Conservation (phyloP, 1,140 invertebrate species). For the Dendroctonus ponderosae region DNA sequence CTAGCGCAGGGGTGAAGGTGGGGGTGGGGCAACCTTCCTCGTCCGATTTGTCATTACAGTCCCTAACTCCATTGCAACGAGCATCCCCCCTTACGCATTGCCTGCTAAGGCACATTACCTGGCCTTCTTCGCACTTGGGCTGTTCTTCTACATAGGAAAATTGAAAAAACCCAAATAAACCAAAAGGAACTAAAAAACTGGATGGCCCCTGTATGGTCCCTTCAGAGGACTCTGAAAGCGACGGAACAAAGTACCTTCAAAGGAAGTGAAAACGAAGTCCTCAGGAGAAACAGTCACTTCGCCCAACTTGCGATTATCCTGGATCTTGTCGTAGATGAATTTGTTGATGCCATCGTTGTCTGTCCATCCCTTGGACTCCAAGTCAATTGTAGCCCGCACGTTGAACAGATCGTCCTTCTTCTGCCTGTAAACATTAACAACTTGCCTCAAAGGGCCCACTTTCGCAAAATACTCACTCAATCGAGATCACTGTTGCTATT, state of each 20-base stretch:
- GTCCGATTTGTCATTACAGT: conserved; percentile 61
- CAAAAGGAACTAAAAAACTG: neutral
- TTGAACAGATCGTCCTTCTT: conserved; percentile 39
- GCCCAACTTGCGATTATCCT: conserved; percentile 46
- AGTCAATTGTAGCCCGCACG: conserved; percentile 49
- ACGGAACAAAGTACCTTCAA: conserved; percentile 50
- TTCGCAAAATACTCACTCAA: conserved; percentile 44
- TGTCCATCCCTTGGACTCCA: conserved; percentile 51
- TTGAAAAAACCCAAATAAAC: conserved; percentile 32
- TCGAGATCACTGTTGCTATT: conserved; percentile 49
- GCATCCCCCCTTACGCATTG: conserved; percentile 48
- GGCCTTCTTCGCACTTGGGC: conserved; percentile 29
- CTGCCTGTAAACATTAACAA: neutral
- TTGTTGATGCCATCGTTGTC: conserved; percentile 47
- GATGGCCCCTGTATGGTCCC: neutral
- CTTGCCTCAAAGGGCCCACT: neutral
- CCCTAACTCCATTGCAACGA: conserved; percentile 55
- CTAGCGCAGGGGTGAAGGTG: conserved; percentile 9
- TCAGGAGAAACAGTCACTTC: conserved; percentile 42
- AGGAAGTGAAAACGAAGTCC: conserved; percentile 53
- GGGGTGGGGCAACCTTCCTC: conserved; percentile 54
- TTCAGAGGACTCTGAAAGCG: too few species aligned
- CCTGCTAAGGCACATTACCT: conserved; percentile 47
- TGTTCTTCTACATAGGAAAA: conserved; percentile 23
- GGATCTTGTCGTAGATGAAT: conserved; percentile 49